Percentiles rank a stretch among this genome's conserved stretches.
Conservation (phyloP, 2,888 invertebrate species). For the Ecdyonurus torrentis region DNA sequence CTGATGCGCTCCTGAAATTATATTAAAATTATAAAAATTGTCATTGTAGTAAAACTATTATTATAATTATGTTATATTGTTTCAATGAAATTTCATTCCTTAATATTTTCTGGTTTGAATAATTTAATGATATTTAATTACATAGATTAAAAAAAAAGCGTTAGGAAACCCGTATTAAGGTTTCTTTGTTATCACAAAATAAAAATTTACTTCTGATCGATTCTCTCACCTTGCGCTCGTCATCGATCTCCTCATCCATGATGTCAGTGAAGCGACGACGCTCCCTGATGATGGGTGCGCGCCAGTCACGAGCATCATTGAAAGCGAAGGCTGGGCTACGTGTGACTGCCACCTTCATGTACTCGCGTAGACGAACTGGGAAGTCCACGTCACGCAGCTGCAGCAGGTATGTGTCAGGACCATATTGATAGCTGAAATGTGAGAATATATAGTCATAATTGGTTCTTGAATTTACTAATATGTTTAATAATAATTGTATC, state of each 20-base stretch:
- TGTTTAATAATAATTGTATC: background rate
- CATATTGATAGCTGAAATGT: conserved; percentile 70
- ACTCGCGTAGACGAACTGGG: conserved; percentile 82
- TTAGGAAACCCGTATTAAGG: too few relatives aligned
- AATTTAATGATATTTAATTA: too few relatives aligned
- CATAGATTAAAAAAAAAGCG: too few relatives aligned
- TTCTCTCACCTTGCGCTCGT: conserved; percentile 51
- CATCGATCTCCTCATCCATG: conserved; percentile 91
- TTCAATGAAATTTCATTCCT: background rate
- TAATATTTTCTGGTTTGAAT: too few relatives aligned
- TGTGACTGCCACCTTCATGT: conserved; percentile 81
- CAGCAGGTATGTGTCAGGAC: conserved; percentile 89
- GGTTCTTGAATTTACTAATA: background rate
- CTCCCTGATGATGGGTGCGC: conserved; percentile 78
- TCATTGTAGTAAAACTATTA: too few relatives aligned
- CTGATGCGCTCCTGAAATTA: conserved; percentile 38
- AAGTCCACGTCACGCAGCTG: conserved; percentile 88
- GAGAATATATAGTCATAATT: conserved; percentile 7
- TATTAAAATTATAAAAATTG: background rate
- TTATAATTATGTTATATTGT: background rate
- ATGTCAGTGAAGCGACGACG: conserved; percentile 82
- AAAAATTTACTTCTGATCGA: too few relatives aligned
- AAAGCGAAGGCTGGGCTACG: conserved; percentile 51
- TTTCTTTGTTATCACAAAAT: too few relatives aligned
- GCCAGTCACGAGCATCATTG: conserved; percentile 12